These are phyloP conservation scores for Gymnogyps californianus DNA, from an alignment of 2,113 vertebrate genomes.

Conservation along the genomic window DNA sequence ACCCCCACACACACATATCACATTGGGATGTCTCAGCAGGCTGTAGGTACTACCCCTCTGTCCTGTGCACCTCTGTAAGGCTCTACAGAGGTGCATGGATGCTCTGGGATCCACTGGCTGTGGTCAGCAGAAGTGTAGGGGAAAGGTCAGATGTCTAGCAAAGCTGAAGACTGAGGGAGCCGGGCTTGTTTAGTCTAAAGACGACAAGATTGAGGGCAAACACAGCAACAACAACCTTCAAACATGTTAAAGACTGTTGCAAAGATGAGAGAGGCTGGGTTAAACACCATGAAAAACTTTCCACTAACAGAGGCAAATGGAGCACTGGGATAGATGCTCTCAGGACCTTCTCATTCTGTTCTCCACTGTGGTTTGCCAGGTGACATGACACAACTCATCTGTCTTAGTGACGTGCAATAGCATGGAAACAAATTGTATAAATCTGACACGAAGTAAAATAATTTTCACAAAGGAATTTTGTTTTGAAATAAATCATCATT, in stretches of 20 bases:
- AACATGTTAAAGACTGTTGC: not conserved
- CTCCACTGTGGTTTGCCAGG: not conserved
- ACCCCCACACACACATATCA: rapidly evolving
- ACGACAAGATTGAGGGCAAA: not conserved
- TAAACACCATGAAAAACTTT: not conserved
- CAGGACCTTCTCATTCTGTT: not conserved
- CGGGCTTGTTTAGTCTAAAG: not conserved
- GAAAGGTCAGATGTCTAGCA: not conserved
- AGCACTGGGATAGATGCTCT: not conserved
- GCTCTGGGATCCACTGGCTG: not conserved
- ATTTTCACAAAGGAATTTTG: not conserved
- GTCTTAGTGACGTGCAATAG: not conserved
- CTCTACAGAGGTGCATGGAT: not conserved
- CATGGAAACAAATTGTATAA: not conserved
- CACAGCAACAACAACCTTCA: not conserved
- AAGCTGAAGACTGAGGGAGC: not conserved
- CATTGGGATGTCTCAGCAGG: not conserved
- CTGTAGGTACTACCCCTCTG: not conserved
- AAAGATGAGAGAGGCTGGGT: not conserved
- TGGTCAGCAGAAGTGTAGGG: not conserved
- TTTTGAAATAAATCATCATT: not conserved
- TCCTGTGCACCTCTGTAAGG: not conserved
- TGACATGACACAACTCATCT: not conserved
- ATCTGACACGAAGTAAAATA: not conserved
- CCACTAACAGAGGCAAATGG: not conserved